Evolutionary conservation across 2,797 vertebrate genomes (phyloP), one percentile per base, ranked within the genome.

Genomic region (Parauchenoglanis ngamensis): DNA sequence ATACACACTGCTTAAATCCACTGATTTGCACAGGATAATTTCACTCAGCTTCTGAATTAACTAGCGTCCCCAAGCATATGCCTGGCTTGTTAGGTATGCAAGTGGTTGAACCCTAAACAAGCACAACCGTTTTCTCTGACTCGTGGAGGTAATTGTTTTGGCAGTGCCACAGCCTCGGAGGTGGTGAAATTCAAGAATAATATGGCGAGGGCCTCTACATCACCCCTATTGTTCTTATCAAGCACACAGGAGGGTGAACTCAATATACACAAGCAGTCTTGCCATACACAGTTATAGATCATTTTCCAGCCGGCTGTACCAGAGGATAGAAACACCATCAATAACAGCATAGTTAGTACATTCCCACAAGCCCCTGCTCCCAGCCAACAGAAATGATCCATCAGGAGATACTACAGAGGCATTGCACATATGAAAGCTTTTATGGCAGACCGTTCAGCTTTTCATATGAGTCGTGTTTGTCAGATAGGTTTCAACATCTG

Each of bases 251-350:
- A 57, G 84, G 81, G 73, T 85, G 19, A 65, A 54, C 44, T 59
- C 83, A 40, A 65, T 84, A 77, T 84, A 89, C 59, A 76, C 83
- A 56, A 56, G 17, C 70, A 87, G 65, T 67, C 80, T 84, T 67
- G 61, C 77, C 81, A 84, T 83, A 89, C 88, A 67, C 80, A 87
- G 85, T 68, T 86, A 72, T 84, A 89, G 89, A 88, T 90, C 68
- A 86, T 89, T 90, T 91, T 83, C 79, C 90, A 91, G 57, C 75
- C 83, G 79, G 85, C 85, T 87, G 78, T 85, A 61, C 72, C 31
- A 65, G 59, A 87, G 86, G 65, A 84, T 86, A 87, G 65, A 88
- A 85, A 76, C 87, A 87, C 86, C 76, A 86, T 89, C 87, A 89
- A 85, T 89, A 70, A 86, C 75, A 79, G 79, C n/a, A n/a, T 87